phyloP scores from a whole-genome alignment of 2,113 vertebrate species.

The Caloenas nicobarica region DNA sequence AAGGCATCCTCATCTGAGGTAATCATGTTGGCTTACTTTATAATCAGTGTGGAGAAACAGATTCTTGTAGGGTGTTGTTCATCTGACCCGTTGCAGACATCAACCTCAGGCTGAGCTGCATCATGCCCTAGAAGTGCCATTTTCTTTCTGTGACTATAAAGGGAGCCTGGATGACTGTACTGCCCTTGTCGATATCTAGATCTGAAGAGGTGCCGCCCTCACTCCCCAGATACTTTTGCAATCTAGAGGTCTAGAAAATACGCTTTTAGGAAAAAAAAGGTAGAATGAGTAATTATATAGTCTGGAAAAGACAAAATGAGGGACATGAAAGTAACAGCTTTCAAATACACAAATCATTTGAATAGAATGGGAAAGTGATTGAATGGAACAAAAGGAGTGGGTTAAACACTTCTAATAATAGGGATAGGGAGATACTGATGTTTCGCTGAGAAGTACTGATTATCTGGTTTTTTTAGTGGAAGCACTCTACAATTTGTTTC shows the following conservation, averaged over 20 bases:
- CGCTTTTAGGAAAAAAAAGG: background rate
- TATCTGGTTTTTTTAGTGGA: background rate
- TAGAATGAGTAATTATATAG: background rate
- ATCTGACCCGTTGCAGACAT: background rate
- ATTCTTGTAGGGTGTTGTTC: background rate
- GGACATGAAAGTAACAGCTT: background rate
- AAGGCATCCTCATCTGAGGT: background rate
- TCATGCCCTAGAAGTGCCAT: background rate
- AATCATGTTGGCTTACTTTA: background rate
- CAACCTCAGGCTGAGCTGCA: background rate
- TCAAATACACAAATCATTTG: background rate
- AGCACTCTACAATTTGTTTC: background rate
- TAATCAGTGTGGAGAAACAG: background rate
- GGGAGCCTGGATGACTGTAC: background rate
- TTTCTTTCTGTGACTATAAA: background rate
- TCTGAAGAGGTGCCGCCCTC: background rate
- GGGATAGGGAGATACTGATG: background rate
- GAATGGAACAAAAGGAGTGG: background rate
- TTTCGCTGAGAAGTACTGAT: background rate
- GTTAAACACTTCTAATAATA: background rate
- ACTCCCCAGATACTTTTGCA: background rate
- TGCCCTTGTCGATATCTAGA: fast-evolving
- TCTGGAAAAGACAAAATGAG: background rate
- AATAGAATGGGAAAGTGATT: background rate
- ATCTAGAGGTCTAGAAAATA: background rate